Evolutionary conservation across 2,113 vertebrate species (phyloP).

Genomic region (Pantherophis guttatus): DNA sequence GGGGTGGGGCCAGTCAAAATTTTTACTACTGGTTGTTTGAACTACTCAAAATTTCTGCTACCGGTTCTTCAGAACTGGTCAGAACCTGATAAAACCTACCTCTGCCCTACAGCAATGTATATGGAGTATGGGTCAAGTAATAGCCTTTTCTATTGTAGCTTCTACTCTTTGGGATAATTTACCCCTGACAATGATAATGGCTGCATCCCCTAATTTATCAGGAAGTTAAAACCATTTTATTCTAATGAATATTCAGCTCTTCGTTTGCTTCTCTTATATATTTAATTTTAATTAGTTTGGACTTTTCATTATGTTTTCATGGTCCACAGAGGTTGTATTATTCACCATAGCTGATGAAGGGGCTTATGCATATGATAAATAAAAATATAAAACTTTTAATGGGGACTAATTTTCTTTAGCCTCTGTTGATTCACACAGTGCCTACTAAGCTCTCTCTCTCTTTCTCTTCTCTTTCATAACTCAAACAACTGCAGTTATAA

Average conservation of each 20-base stretch:
- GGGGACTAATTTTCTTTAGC: conserved; percentile 8
- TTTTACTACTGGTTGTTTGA: too few relatives aligned
- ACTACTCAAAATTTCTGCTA: too few relatives aligned
- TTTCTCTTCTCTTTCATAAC: neutral
- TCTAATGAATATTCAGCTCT: neutral
- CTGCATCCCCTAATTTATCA: neutral
- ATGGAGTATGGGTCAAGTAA: neutral
- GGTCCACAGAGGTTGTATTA: neutral
- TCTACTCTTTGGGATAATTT: neutral
- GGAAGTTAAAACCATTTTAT: neutral
- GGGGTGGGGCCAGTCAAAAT: too few relatives aligned
- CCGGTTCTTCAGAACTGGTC: too few relatives aligned
- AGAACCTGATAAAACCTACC: too few relatives aligned
- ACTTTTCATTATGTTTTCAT: neutral
- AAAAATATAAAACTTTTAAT: neutral
- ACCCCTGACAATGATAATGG: neutral
- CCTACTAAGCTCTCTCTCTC: neutral
- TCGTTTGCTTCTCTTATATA: neutral
- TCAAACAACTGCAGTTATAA: conserved; percentile 1
- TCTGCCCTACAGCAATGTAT: neutral
- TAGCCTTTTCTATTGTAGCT: neutral
- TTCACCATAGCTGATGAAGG: neutral
- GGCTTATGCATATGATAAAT: neutral
- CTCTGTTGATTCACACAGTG: neutral
- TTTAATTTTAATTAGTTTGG: neutral